A percentile compares a stretch with the other conserved stretches of the same genome.
Conservation (phyloP, 2,888 invertebrate species). For the Lepidochrysops patricia region DNA sequence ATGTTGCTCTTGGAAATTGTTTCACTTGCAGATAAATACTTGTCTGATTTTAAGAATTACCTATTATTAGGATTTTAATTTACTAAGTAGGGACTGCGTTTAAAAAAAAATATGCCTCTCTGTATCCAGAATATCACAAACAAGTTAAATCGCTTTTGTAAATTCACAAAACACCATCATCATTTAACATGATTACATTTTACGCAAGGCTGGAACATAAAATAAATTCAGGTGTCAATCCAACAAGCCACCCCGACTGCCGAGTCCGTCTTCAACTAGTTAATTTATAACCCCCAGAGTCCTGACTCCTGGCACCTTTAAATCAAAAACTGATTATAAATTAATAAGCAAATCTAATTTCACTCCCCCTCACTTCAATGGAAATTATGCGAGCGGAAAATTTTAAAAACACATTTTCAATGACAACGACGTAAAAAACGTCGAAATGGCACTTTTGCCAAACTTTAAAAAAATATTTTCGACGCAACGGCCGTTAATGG, state of each 20-base stretch:
- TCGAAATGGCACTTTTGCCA: background rate
- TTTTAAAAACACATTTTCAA: background rate
- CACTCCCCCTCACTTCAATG: background rate
- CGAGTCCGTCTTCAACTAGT: background rate
- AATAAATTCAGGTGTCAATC: background rate
- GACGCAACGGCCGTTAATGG: background rate
- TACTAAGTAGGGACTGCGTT: too few species aligned
- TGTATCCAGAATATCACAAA: too few species aligned
- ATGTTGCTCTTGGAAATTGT: too few species aligned
- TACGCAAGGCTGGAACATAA: background rate
- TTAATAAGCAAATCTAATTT: conserved; percentile 5
- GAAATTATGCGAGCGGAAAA: background rate
- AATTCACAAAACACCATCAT: too few species aligned
- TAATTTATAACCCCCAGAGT: background rate
- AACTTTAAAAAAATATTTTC: background rate
- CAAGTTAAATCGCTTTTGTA: too few species aligned
- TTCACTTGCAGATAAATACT: too few species aligned
- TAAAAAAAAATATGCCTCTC: too few species aligned
- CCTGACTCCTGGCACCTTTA: background rate
- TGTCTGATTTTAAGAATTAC: too few species aligned
- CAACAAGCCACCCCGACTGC: conserved; percentile 1
- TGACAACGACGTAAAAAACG: background rate
- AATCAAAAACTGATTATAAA: conserved; percentile 1
- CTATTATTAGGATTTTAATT: too few species aligned
- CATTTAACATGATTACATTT: background rate